phyloP scores from a whole-genome alignment of 1,140 invertebrate species.

The Hyles vespertilio region DNA sequence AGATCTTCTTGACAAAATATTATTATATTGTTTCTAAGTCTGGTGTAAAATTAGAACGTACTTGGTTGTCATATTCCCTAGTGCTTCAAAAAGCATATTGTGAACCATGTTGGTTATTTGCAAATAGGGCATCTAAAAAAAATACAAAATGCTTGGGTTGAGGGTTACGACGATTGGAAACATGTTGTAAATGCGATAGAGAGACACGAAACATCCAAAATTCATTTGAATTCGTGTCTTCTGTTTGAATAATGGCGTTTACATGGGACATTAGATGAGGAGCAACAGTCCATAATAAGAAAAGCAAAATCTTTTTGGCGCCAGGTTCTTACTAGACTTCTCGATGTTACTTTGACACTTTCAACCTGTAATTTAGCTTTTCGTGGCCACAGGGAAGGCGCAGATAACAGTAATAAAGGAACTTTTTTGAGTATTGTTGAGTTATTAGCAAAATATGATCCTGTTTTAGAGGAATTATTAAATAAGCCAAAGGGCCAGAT shows the following conservation, averaged over 20 bases:
- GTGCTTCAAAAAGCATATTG: conserved; percentile 20
- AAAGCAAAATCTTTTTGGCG: conserved; percentile 22
- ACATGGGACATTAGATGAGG: conserved; percentile 27
- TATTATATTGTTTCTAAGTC: conserved; percentile 19
- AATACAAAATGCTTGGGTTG: conserved; percentile 19
- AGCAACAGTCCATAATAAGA: conserved; percentile 26
- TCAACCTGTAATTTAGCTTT: conserved; percentile 30
- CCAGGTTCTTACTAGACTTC: conserved; percentile 27
- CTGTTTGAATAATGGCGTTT: conserved; percentile 15
- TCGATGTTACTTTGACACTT: conserved; percentile 28
- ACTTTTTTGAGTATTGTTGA: too few species aligned
- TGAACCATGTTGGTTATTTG: conserved; percentile 22
- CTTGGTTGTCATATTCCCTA: conserved; percentile 21
- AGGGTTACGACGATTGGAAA: conserved; percentile 25
- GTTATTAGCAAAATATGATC: too few species aligned
- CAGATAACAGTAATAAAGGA: too few species aligned
- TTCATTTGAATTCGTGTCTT: conserved; percentile 17
- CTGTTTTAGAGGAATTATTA: too few species aligned
- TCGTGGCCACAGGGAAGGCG: conserved; percentile 24
- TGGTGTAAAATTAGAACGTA: conserved; percentile 20
- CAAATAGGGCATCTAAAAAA: too few species aligned
- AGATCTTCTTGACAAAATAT: conserved; percentile 21
- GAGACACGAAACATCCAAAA: conserved; percentile 23
- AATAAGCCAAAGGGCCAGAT: too few species aligned
- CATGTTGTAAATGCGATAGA: conserved; percentile 22